Evolutionary conservation across 2,797 vertebrate species (phyloP), one percentile per base, ranked within the genome.

Genomic region (Schizothorax lantsangensis): DNA sequence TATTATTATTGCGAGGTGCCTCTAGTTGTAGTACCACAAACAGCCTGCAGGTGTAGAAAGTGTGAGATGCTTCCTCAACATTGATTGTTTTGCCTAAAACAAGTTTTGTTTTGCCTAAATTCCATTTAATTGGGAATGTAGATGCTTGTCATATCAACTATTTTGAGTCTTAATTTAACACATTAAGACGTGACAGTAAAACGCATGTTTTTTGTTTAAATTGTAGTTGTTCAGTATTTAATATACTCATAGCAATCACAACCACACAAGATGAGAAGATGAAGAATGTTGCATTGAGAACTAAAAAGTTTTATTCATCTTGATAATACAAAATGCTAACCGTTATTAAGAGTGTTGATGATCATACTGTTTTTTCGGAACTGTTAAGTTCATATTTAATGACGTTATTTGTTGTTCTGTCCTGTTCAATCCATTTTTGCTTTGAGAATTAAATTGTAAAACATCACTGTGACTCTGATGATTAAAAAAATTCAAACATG

Each of bases 381-480:
- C n/a, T 5, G 40, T 47, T 83, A 12, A 12, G 26, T 71, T 81
- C 11, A n/a, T 69, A 15, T 21, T 52, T 12, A 33, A 72, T 75
- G 12, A 62, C 2, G 2, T 43, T 33, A 49, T 72, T 83, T 81
- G 82, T 80, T 73, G 82, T 80, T 73, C 77, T 52, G 36, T 57
- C 36, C 40, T 68, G 26, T 64, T 49, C 38, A 23, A 26, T 71
- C 33, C 75, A 69, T 87, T 62, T 78, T 38, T 78, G 69, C 74
- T 73, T 74, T 79, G 52, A 84, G n/a, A 84, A 79, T 87, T 49
- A 79, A 83, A 83, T 71, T 0, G 21, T 78, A 72, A 73, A 66
- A 74, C 59, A 47, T 7, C 10, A 52, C 30, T 2, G 5, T 43
- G 15, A 17, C 45, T 84, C 45, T 40, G 23, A 23, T 43, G 45